A percentile compares a stretch with the other conserved stretches of the same genome.
Conservation (phyloP, 2,888 invertebrate species). For the Ectropis crepuscularia region DNA sequence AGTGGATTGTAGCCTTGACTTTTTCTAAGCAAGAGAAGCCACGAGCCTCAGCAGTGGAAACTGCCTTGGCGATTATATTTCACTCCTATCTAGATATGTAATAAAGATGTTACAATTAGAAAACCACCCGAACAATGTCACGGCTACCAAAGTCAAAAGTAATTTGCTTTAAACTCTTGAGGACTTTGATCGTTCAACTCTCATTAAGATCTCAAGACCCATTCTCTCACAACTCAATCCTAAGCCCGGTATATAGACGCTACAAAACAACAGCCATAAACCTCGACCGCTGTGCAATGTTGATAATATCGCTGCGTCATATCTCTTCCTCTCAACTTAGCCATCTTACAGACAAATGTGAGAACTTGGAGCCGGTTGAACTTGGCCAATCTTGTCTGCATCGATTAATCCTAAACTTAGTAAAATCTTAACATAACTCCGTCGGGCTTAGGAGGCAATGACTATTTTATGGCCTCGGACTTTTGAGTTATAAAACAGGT, state of each 20-base stretch:
- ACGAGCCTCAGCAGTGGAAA: too few relatives aligned
- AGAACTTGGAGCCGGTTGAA: conserved; percentile 67
- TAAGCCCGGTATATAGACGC: conserved; percentile 12
- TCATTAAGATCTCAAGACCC: conserved; percentile 7
- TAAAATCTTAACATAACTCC: conserved; percentile 56
- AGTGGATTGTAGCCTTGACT: too few relatives aligned
- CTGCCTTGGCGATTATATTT: too few relatives aligned
- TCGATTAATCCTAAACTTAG: conserved; percentile 74
- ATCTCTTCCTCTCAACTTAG: conserved; percentile 54
- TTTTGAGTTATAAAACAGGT: conserved; percentile 1
- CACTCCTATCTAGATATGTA: too few relatives aligned
- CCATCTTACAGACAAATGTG: conserved; percentile 66
- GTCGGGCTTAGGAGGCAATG: conserved; percentile 20
- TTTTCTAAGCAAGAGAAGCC: too few relatives aligned
- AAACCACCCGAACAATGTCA: neutral
- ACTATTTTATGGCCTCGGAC: conserved; percentile 31
- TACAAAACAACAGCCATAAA: conserved; percentile 31
- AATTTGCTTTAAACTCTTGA: neutral
- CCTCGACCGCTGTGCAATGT: conserved; percentile 25
- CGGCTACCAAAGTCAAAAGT: neutral
- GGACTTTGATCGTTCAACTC: conserved; percentile 4
- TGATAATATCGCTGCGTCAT: conserved; percentile 46
- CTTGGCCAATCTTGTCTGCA: conserved; percentile 68
- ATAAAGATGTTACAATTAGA: neutral
- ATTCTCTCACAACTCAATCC: conserved; percentile 7